These are phyloP conservation scores for Oryzias curvinotus DNA, from an alignment of 2,113 vertebrate species.

Conservation along the genomic window DNA sequence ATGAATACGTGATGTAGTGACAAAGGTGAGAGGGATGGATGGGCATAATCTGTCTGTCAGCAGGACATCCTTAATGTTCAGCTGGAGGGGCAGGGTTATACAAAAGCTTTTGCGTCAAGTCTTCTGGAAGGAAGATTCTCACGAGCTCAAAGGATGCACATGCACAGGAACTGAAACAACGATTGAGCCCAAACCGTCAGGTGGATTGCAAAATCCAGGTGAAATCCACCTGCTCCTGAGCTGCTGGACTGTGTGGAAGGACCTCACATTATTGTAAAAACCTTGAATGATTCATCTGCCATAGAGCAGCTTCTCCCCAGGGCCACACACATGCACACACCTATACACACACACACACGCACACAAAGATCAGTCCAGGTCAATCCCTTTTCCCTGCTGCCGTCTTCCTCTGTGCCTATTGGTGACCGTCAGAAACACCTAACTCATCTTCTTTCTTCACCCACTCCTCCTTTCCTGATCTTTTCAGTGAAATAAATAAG, in stretches of 20 bases:
- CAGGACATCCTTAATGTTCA: conserved; percentile 59
- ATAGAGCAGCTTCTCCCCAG: conserved; percentile 27
- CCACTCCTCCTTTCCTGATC: neutral
- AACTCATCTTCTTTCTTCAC: neutral
- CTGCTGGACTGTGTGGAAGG: no score
- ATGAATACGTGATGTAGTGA: conserved; percentile 47
- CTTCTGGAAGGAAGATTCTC: neutral
- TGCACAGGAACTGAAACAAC: no score
- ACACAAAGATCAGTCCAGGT: neutral
- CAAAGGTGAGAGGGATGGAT: conserved; percentile 28
- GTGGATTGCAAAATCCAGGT: no score
- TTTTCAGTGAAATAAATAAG: neutral
- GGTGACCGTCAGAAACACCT: neutral
- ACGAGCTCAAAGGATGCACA: no score
- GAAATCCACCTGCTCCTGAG: no score
- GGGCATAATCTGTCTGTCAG: conserved; percentile 28
- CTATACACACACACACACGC: conserved; percentile 6
- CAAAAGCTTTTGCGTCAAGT: conserved; percentile 26
- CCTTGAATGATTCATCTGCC: conserved; percentile 53
- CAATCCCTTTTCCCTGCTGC: neutral
- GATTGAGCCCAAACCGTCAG: no score
- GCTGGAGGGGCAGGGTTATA: conserved; percentile 2
- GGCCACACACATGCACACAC: conserved; percentile 4
- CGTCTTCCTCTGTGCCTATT: neutral
- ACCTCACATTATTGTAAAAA: no score